Percentiles rank a stretch among this genome's conserved stretches.
Conservation (phyloP, 92 coral and sea anemone species). For the Palythoa caribaeorum region DNA sequence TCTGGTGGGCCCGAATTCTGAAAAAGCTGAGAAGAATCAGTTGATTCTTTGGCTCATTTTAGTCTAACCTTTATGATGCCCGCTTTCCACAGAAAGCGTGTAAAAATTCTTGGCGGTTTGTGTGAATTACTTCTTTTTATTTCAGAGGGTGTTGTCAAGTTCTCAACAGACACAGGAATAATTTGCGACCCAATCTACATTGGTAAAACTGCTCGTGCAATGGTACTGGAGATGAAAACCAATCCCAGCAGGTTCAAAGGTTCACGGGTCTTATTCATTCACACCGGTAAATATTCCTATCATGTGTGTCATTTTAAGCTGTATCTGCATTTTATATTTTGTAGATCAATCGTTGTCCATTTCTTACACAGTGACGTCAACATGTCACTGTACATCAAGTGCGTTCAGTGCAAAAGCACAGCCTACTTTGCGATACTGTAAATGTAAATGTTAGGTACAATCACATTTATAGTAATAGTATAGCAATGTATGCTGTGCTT, state of each 20-base stretch:
- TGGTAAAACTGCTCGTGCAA: constrained; percentile 36
- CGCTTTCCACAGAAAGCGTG: not conserved
- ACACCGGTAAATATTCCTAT: constrained; percentile 27
- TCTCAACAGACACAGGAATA: constrained; percentile 43
- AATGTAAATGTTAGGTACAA: no score
- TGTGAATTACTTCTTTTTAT: not conserved
- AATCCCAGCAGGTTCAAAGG: constrained; percentile 56
- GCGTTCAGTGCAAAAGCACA: no score
- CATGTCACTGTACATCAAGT: no score
- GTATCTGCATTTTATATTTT: no score
- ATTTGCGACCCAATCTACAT: constrained; percentile 40
- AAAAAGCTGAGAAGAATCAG: no score
- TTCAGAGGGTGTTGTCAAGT: constrained; percentile 28
- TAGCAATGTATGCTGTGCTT: no score
- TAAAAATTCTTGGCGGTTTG: not conserved
- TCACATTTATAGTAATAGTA: no score
- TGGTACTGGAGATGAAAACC: constrained; percentile 38
- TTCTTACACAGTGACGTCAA: no score
- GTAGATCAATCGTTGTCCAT: no score
- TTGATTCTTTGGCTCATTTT: not conserved
- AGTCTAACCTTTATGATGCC: not conserved
- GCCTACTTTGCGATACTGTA: no score
- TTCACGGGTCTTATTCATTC: constrained; percentile 35
- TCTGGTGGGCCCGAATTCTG: no score
- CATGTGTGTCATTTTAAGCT: no score